Evolutionary conservation across 2,888 invertebrate species (phyloP).

Genomic region (Lysandra bellargus): DNA sequence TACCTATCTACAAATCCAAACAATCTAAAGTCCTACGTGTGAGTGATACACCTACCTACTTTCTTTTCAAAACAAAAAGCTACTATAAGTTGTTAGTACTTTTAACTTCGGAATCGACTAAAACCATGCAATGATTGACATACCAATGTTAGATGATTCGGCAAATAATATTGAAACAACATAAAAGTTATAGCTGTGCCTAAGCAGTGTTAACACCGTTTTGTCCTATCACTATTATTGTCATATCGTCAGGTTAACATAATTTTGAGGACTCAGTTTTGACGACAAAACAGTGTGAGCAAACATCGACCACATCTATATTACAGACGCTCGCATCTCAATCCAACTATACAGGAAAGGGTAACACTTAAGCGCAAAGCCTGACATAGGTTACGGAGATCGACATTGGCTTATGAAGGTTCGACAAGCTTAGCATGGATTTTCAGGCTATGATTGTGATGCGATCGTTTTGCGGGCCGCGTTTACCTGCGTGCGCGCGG

Average conservation of each 20-base stretch:
- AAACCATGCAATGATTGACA: conserved; percentile 21
- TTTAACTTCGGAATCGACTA: not conserved
- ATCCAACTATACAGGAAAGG: conserved; percentile 16
- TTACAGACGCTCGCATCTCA: conserved; percentile 58
- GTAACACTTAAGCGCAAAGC: conserved; percentile 45
- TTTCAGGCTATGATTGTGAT: conserved; percentile 43
- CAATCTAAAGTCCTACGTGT: not conserved
- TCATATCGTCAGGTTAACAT: not conserved
- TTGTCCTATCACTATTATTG: conserved; percentile 46
- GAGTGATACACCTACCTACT: not conserved
- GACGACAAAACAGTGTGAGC: conserved; percentile 66
- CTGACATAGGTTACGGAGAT: conserved; percentile 1
- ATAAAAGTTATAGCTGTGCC: conserved; percentile 65
- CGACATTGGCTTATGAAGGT: not conserved
- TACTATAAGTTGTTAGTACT: not conserved
- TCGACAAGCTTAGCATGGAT: not conserved
- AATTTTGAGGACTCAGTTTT: not conserved
- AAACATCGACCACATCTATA: conserved; percentile 67
- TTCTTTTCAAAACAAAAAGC: not conserved
- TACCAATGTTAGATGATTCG: conserved; percentile 55
- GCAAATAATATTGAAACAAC: conserved; percentile 61
- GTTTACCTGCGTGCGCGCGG: conserved; percentile 79
- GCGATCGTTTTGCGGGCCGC: conserved; percentile 56
- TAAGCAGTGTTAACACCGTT: conserved; percentile 68
- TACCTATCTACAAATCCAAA: not conserved